Evolutionary conservation across 2,113 vertebrate species (phyloP), one percentile per base, ranked within the genome.

Genomic region (Martes martes): DNA sequence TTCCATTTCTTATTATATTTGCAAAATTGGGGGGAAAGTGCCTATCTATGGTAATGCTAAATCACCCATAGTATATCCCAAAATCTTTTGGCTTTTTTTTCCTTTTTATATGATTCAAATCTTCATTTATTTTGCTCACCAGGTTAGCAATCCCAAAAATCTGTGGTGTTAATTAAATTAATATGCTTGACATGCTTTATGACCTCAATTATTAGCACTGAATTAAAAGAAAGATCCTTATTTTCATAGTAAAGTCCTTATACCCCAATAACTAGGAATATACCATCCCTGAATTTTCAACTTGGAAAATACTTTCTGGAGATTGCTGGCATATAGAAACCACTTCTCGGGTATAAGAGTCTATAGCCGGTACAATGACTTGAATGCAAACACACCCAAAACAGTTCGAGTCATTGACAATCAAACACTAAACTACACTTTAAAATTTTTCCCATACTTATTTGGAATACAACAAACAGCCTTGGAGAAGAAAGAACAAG

Each of bases 241-340:
- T 89, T 89, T 94, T 65, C 26, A 67, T 69, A 79, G 9, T 92
- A 23, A 84, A 94, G 42, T 86, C 4, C 6, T 83, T 67, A 57
- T 14, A 52, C 8, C 42, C 16, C 9, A 89, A 65, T 24, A 89
- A 36, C 42, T 85, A 73, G 14, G 23, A 91, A 83, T 10, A 33
- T 71, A 21, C 28, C 5, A 45, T 88, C n/a, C 16, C 24, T 92
- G 24, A 33, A 97, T 50, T 33, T 59, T 47, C 36, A 18, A 74
- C 0, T 28, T 96, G 87, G 45, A 33, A 21, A 94, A 31, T 82
- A 81, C 52, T 8, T 45, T 65, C n/a, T 50, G 26, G 13, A 93
- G 97, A 97, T 98, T 89, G 6, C 76, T 59, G 11, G 23, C 42
- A 47, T 7, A 42, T 16, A 55, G 33, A 97, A 92, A 89, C n/a